Conservation (phyloP, 1,140 invertebrate genomes). For the Drosophila mauritiana region DNA sequence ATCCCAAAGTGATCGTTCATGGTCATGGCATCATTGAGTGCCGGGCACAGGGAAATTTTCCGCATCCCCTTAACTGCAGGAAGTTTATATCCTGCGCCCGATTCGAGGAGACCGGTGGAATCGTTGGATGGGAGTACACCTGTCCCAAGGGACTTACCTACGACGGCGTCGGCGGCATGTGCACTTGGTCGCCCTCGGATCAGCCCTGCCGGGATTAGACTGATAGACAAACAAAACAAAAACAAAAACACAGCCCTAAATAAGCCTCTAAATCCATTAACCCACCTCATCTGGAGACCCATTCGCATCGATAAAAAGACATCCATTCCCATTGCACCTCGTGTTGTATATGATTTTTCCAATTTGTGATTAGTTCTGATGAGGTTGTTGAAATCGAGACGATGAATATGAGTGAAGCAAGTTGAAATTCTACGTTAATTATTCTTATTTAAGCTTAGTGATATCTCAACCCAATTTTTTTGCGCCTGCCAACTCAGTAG, state of each 20-base stretch:
- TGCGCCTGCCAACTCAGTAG: constrained; percentile 43
- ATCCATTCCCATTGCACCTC: neutral
- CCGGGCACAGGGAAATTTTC: constrained; percentile 94
- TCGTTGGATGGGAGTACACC: constrained; percentile 93
- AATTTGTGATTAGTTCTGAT: constrained; percentile 49
- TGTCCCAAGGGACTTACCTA: constrained; percentile 93
- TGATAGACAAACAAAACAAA: constrained; percentile 39
- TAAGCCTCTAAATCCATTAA: constrained; percentile 1
- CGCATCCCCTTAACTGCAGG: constrained; percentile 93
- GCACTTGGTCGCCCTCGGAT: constrained; percentile 90
- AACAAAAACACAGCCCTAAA: constrained; percentile 1
- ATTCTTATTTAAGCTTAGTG: constrained; percentile 54
- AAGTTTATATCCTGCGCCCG: constrained; percentile 95
- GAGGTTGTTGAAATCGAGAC: constrained; percentile 1
- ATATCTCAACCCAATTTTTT: constrained; percentile 46
- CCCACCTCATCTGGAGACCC: neutral
- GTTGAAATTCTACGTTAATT: constrained; percentile 40
- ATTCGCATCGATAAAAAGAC: neutral
- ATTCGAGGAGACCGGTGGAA: constrained; percentile 89
- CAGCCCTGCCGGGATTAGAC: constrained; percentile 86
- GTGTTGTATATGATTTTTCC: constrained; percentile 46
- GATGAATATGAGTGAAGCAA: neutral
- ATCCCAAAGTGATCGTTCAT: constrained; percentile 82
- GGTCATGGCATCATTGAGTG: constrained; percentile 89
- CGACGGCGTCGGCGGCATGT: constrained; percentile 94